A percentile compares a stretch with the other conserved stretches of the same genome.
Conservation (phyloP, 1,140 invertebrate species). For the Cataglyphis hispanica region DNA sequence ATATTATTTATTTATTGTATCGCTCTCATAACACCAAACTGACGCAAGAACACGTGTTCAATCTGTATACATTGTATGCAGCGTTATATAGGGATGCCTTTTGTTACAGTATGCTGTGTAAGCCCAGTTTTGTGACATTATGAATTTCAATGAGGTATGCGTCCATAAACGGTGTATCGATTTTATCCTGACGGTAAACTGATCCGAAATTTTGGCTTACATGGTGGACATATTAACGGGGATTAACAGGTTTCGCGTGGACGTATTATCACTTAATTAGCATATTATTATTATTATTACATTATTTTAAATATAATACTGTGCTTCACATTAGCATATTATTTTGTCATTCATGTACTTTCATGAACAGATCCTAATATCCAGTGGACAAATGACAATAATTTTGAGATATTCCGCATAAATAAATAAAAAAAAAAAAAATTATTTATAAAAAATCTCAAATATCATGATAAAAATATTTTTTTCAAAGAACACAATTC, state of each 20-base stretch:
- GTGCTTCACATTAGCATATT: not conserved
- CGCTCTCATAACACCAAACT: not conserved
- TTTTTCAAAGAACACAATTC: not conserved
- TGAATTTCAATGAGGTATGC: conserved; percentile 48
- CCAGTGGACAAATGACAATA: not conserved
- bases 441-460: not conserved
- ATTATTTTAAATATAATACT: not conserved
- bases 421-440: not conserved
- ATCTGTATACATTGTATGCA: conserved; percentile 27
- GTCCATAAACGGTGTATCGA: conserved; percentile 24
- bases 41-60: conserved; percentile 7
- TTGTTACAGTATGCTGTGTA: conserved; percentile 45
- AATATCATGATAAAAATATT: not conserved
- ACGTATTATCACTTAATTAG: conserved; percentile 36
- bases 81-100: conserved; percentile 2
- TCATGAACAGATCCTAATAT: not conserved
- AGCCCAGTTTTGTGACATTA: conserved; percentile 56
- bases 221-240: not conserved
- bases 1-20: not conserved
- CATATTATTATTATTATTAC: conserved; percentile 16
- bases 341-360: not conserved
- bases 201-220: conserved; percentile 41
- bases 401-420: not conserved
- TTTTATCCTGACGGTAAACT: conserved; percentile 21
- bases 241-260: conserved; percentile 26